These are phyloP conservation scores for Dipodomys merriami DNA, from an alignment of 2,113 vertebrate species.

Conservation along the genomic window DNA sequence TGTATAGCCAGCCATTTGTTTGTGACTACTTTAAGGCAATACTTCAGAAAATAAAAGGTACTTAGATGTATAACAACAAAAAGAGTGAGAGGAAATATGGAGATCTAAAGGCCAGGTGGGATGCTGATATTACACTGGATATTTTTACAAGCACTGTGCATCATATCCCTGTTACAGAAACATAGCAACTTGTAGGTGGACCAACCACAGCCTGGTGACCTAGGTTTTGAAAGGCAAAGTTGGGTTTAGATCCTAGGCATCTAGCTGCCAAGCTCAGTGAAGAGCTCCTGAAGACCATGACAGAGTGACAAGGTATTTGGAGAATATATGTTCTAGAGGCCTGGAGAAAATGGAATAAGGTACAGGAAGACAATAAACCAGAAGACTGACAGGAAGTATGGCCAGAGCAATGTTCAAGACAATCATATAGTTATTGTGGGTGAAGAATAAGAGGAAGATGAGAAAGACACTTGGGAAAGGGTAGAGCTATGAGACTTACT, in stretches of 20 bases:
- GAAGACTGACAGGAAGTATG: background rate
- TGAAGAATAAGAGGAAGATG: background rate
- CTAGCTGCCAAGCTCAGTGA: background rate
- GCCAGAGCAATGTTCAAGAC: background rate
- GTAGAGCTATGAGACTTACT: background rate
- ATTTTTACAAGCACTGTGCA: background rate
- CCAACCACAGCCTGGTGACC: background rate
- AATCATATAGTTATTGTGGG: background rate
- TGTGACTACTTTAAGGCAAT: background rate
- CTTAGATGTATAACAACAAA: background rate
- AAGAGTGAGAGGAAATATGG: background rate
- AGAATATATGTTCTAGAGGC: background rate
- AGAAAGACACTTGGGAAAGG: rapidly evolving
- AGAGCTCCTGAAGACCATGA: background rate
- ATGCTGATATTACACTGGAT: background rate
- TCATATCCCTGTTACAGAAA: background rate
- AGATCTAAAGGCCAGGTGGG: background rate
- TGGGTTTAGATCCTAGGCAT: background rate
- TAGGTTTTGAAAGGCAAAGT: background rate
- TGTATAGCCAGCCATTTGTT: background rate
- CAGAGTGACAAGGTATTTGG: background rate
- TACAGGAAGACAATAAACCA: background rate
- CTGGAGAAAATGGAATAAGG: background rate
- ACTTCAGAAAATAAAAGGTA: background rate
- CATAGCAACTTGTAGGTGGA: background rate